These are phyloP conservation scores for Gadopsis marmoratus DNA, from an alignment of 2,797 vertebrate species.

Conservation along the genomic window DNA sequence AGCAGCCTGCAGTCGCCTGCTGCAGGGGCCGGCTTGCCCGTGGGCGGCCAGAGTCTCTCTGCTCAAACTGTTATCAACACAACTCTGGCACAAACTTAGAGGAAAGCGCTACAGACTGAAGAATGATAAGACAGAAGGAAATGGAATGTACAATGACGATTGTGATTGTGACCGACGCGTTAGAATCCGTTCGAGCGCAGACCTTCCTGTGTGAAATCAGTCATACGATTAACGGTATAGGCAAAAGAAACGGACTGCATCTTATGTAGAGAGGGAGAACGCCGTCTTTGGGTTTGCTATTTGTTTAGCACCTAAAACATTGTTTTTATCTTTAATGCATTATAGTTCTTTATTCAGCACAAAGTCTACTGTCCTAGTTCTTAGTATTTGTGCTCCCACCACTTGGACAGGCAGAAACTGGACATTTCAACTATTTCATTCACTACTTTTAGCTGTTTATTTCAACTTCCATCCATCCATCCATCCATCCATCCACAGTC, in stretches of 20 bases:
- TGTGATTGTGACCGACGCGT: background rate
- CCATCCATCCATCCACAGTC: too few species aligned
- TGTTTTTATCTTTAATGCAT: background rate
- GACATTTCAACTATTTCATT: background rate
- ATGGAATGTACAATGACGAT: background rate
- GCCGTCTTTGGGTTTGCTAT: background rate
- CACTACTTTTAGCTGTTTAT: background rate
- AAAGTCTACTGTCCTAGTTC: background rate
- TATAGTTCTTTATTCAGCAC: background rate
- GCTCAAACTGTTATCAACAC: conserved; percentile 38
- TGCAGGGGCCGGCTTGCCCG: conserved; percentile 6
- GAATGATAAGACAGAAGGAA: background rate
- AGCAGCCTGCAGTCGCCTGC: conserved; percentile 20
- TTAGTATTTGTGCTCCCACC: background rate
- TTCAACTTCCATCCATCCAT: too few species aligned
- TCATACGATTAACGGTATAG: background rate
- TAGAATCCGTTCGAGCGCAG: background rate
- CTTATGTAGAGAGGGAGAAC: background rate
- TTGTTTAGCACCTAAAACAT: background rate
- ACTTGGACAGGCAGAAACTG: background rate
- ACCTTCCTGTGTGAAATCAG: background rate
- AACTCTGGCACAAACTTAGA: conserved; percentile 11
- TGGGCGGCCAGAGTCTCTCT: conserved; percentile 21
- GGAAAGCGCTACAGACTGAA: background rate
- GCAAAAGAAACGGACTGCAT: background rate